Conservation (phyloP, 2,113 vertebrate species). For the Miniopterus natalensis region DNA sequence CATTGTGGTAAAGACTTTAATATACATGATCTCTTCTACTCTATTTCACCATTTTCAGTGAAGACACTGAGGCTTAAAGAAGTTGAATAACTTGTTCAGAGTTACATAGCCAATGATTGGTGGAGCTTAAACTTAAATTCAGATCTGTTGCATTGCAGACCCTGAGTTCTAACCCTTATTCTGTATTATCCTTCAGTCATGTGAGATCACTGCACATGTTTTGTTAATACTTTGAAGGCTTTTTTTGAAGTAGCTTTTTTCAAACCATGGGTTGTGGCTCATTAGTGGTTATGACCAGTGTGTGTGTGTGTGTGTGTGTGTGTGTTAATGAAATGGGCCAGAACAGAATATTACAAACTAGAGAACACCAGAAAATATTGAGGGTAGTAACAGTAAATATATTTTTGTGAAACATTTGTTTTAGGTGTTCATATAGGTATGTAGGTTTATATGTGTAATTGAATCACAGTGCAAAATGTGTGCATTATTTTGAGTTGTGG, state of each 20-base stretch:
- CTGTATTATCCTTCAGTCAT: neutral
- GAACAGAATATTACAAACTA: neutral
- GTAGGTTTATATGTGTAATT: neutral
- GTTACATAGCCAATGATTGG: neutral
- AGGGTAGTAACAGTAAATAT: neutral
- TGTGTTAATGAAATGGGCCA: neutral
- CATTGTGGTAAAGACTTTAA: neutral
- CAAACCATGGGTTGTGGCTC: neutral
- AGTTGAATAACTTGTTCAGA: neutral
- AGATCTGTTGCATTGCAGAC: neutral
- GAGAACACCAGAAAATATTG: neutral
- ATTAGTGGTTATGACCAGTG: neutral
- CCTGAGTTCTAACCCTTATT: neutral
- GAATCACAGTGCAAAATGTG: neutral
- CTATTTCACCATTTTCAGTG: neutral
- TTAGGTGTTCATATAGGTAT: neutral
- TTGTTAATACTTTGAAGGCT: neutral
- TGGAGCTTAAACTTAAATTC: conserved; percentile 16
- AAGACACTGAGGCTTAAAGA: neutral
- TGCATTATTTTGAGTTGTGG: neutral
- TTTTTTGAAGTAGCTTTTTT: neutral
- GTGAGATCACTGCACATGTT: neutral
- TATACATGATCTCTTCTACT: neutral
- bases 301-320: no score
- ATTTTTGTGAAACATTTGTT: conserved; percentile 8